Evolutionary conservation across 2,797 vertebrate genomes (phyloP), one percentile per base, ranked within the genome.

Genomic region (Kryptopterus vitreolus): DNA sequence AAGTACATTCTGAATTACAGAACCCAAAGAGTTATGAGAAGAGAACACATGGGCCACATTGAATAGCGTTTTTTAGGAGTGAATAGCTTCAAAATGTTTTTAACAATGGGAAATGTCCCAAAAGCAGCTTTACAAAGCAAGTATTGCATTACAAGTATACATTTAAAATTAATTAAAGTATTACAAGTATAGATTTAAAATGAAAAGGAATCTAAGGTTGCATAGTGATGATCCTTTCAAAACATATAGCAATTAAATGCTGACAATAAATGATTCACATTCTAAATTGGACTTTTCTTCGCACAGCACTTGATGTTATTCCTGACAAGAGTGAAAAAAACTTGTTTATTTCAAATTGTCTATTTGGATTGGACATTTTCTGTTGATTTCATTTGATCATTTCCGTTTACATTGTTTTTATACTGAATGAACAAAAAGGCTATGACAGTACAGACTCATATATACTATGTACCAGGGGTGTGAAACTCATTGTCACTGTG

Each of bases 281-380:
- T 26, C 16, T 77, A 16, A 43, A 55, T 66, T 78, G 38, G 3
- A 24, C 50, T 3, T 84, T 74, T 63, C 68, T 38, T 62, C 76
- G 29, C 52, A 70, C 81, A 87, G 81, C 50, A 53, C 52, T 58
- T 78, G 57, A 69, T 70, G 10, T 26, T 59, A 18, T 63, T 63
- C 29, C 29, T 63, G 35, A 33, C 16, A 20, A 1, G 35, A 61
- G 59, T 31, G 29, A 29, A 22, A 9, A 55, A 55, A 55, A 55
- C n/a, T 22, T 9, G n/a, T 22, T 55, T 57, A 11, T n/a, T 24
- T 24, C 55, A n/a, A n/a, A 57, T 7, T 20, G 55, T 10, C n/a
- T n/a, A n/a, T 57, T 57, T 59, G n/a, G 26, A 26, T 12, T 13
- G n/a, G 3, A 24, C 10, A 58, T 58, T 62, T 61, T 61, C 26